These are phyloP conservation scores for Crypturellus undulatus DNA, from an alignment of 2,113 vertebrate genomes.

Conservation along the genomic window DNA sequence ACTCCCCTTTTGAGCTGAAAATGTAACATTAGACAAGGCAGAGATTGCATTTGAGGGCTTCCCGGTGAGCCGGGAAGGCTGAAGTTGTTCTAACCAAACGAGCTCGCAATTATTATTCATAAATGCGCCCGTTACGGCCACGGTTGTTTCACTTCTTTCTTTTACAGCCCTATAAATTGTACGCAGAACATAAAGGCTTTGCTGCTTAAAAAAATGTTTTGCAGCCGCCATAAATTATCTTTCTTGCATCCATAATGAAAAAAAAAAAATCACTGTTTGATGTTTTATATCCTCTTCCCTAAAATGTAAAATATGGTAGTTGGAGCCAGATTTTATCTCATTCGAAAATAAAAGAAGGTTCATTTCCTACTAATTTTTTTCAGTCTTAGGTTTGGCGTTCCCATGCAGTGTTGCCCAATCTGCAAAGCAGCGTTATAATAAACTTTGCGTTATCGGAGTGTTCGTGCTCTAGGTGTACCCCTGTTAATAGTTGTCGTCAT, in stretches of 20 bases:
- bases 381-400: slow-evolving; percentile 46
- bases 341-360: slow-evolving; percentile 68
- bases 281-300: slow-evolving; percentile 73
- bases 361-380: slow-evolving; percentile 68
- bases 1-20: not conserved
- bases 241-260: slow-evolving; percentile 69
- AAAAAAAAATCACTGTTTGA: slow-evolving; percentile 52
- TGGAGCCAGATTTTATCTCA: slow-evolving; percentile 69
- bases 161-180: slow-evolving; percentile 72
- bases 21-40: not conserved
- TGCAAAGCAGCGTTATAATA: not conserved
- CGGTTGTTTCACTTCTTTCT: slow-evolving; percentile 66
- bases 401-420: slow-evolving; percentile 45
- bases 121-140: slow-evolving; percentile 69
- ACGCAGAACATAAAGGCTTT: slow-evolving; percentile 69
- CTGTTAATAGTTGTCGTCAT: not conserved
- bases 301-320: slow-evolving; percentile 75
- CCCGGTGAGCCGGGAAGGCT: slow-evolving; percentile 14
- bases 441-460: not conserved
- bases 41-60: not conserved
- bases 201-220: slow-evolving; percentile 71
- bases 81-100: slow-evolving; percentile 50
- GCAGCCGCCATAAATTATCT: slow-evolving; percentile 66
- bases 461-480: not conserved
- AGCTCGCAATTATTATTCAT: slow-evolving; percentile 73